phyloP scores from a whole-genome alignment of 2,888 invertebrate genomes.

The Tholera decimalis region DNA sequence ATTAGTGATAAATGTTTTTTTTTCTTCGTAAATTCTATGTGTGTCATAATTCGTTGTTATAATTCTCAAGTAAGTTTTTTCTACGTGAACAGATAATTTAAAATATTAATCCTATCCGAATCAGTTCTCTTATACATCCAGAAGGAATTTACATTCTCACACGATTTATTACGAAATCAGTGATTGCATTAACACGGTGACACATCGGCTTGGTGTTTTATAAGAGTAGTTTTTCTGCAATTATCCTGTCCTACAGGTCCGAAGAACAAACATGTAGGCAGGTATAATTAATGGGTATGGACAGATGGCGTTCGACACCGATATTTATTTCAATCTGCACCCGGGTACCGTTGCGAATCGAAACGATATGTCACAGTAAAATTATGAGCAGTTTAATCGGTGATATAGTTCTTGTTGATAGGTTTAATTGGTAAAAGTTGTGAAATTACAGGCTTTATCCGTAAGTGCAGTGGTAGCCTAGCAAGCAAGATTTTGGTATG shows the following conservation, averaged over 20 bases:
- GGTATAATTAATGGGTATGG: conserved; percentile 53
- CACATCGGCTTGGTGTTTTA: background rate
- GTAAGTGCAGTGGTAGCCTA: no score
- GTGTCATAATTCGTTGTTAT: no score
- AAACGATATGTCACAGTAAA: conserved; percentile 35
- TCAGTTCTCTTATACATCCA: background rate
- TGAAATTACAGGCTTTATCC: no score
- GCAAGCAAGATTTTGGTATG: no score
- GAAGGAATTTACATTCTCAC: background rate
- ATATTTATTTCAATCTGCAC: conserved; percentile 58
- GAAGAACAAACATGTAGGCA: conserved; percentile 53
- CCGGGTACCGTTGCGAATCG: conserved; percentile 28
- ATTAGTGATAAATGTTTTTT: no score
- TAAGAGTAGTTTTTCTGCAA: conserved; percentile 34
- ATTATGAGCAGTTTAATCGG: conserved; percentile 26
- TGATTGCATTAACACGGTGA: background rate
- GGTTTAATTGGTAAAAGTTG: conserved; percentile 2
- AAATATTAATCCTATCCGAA: no score
- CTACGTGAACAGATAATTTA: no score
- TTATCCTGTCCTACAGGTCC: conserved; percentile 30
- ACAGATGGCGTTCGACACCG: conserved; percentile 40
- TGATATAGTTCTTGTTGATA: conserved; percentile 16
- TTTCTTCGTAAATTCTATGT: no score
- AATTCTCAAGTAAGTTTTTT: no score
- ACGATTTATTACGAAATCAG: background rate